Evolutionary conservation across 2,888 invertebrate species (phyloP), one percentile per base, ranked within the genome.

Genomic region (Xestia xanthographa): DNA sequence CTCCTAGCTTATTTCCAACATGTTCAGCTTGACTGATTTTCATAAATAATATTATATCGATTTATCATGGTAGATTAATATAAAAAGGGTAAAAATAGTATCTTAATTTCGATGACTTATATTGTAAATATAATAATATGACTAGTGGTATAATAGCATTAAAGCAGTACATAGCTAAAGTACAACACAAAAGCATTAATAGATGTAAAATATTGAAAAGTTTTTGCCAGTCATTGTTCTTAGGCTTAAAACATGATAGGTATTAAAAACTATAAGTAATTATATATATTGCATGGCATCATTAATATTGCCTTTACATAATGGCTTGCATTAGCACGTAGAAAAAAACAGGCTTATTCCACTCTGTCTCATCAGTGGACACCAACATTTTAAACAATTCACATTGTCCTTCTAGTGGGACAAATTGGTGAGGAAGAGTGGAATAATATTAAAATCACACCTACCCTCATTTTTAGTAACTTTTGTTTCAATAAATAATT

Each of bases 101-200:
- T 72, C 53, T 41, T 45, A 34, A 22, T 56, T 72, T 73, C 34
- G 26, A 56, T 72, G 29, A 62, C 17, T 4, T 38, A 70, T 66
- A 72, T 72, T 65, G 22, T 60, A 66, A 74, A 66, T 41, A 48
- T 43, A 62, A 22, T 66, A 72, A 58, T 76, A 66, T 74, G 77
- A 85, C 83, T 85, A 85, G 72, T 65, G 34, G 65, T 71, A 53
- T 76, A 70, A 60, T 45, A 65, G 73, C 62, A 77, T 62, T 38
- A 22, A 80, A 75, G 73, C 72, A 82, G 9, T 63, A 53, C 1
- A 66, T 82, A 58, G 63, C 73, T 60, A 63, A 74, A 82, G 17
- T 75, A 83, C 83, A 82, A 79, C 58, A 82, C 82, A 79, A 72
- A 82, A 82, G 82, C 83, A 66, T 68, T 68, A 60, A 68, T 50